Evolutionary conservation across 2,888 invertebrate genomes (phyloP).

Genomic region (Caenorhabditis auriculariae): DNA sequence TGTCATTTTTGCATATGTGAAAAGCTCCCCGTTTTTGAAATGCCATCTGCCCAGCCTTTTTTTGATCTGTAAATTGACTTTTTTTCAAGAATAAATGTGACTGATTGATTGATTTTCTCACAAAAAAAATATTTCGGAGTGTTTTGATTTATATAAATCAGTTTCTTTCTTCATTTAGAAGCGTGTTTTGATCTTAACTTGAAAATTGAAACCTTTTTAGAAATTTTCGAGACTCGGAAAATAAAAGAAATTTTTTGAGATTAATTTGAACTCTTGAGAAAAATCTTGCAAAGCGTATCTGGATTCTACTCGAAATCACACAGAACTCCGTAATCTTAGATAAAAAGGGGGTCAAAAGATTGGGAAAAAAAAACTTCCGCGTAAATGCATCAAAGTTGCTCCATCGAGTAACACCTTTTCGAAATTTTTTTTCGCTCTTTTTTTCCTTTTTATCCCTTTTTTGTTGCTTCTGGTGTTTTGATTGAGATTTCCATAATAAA

Average conservation of each 20-base stretch:
- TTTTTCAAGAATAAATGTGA: too few species aligned
- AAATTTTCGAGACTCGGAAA: background rate
- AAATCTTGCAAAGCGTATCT: too few species aligned
- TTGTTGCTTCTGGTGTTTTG: conserved; percentile 1
- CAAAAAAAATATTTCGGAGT: too few species aligned
- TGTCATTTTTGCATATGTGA: too few species aligned
- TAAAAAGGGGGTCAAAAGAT: background rate
- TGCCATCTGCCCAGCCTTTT: too few species aligned
- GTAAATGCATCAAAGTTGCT: conserved; percentile 17
- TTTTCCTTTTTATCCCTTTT: background rate
- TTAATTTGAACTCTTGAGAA: background rate
- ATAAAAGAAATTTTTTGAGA: background rate
- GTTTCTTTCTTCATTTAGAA: too few species aligned
- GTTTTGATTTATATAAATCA: too few species aligned
- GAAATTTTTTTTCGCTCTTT: conserved; percentile 2
- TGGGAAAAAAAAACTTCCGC: background rate
- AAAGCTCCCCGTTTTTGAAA: too few species aligned
- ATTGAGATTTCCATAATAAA: background rate
- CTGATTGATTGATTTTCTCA: too few species aligned
- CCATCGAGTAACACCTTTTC: conserved; percentile 2
- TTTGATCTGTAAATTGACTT: too few species aligned
- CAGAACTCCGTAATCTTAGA: background rate
- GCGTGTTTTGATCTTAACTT: background rate
- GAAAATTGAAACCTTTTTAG: background rate
- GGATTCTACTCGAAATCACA: too few species aligned